These are phyloP conservation scores for Enoplosus armatus DNA, from an alignment of 2,797 vertebrate genomes.

Conservation along the genomic window DNA sequence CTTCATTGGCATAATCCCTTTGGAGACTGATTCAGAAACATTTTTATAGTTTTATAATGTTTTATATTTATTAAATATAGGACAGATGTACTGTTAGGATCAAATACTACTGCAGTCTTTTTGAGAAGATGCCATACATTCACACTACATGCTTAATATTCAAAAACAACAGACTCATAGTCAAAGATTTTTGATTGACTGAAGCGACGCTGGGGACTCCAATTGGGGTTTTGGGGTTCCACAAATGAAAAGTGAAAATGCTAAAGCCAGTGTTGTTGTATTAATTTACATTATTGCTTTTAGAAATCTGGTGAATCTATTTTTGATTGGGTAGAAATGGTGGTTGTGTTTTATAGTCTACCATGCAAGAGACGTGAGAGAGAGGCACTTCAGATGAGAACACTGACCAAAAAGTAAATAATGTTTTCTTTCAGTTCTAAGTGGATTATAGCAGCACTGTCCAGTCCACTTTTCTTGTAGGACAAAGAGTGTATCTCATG, in stretches of 20 bases:
- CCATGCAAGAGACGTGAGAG: not conserved
- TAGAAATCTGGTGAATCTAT: not conserved
- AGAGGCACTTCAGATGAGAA: not conserved
- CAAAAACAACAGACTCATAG: not conserved
- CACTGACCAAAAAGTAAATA: not conserved
- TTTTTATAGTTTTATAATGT: not conserved
- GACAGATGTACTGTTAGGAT: not conserved
- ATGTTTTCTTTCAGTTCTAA: conserved; percentile 38
- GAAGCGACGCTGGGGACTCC: not conserved
- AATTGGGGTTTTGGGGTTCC: not conserved
- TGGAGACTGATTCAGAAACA: not conserved
- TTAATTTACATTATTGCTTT: not conserved
- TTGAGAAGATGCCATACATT: not conserved
- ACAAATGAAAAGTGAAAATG: not conserved
- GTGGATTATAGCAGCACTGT: conserved; percentile 39
- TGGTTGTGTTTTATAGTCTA: not conserved
- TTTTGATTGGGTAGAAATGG: not conserved
- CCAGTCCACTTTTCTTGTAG: conserved; percentile 39
- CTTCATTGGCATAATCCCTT: conserved; percentile 20
- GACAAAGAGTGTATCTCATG: conserved; percentile 65
- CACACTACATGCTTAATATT: not conserved
- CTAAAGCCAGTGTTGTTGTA: not conserved
- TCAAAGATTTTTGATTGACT: not conserved
- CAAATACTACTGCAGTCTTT: not conserved
- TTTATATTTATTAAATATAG: conserved; percentile 5